Conservation (phyloP, 2,888 invertebrate species). For the Vanessa cardui region DNA sequence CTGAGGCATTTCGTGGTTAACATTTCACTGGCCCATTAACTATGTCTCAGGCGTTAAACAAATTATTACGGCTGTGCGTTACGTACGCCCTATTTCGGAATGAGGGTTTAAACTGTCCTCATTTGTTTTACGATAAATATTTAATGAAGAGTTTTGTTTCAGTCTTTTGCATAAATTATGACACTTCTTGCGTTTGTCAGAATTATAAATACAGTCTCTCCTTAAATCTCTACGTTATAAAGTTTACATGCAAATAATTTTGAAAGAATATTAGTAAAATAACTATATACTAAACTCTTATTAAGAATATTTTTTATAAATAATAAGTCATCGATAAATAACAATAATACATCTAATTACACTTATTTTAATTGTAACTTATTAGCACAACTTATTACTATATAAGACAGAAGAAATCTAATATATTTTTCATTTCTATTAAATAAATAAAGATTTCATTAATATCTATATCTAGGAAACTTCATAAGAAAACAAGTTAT, state of each 20-base stretch:
- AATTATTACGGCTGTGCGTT: conserved; percentile 57
- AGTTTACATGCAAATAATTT: background rate
- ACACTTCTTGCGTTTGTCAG: no score
- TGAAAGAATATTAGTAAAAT: background rate
- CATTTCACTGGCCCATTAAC: conserved; percentile 64
- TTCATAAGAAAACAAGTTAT: background rate
- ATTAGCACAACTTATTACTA: no score
- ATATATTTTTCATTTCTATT: no score
- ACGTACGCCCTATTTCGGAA: conserved; percentile 55
- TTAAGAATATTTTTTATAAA: no score
- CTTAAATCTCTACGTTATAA: no score
- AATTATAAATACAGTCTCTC: no score
- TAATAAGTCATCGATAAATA: no score
- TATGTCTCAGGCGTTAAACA: conserved; percentile 62
- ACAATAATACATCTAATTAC: no score
- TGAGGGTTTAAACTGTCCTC: conserved; percentile 56
- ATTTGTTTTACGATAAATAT: conserved; percentile 55
- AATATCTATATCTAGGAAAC: no score
- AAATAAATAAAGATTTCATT: no score
- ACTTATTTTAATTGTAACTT: no score
- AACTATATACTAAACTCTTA: no score
- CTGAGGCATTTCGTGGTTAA: conserved; percentile 49
- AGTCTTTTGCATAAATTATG: conserved; percentile 13
- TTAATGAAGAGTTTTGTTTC: conserved; percentile 52
- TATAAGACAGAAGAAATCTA: background rate